Evolutionary conservation across 1,140 invertebrate species (phyloP).

Genomic region (Lepidotrigona ventralis): DNA sequence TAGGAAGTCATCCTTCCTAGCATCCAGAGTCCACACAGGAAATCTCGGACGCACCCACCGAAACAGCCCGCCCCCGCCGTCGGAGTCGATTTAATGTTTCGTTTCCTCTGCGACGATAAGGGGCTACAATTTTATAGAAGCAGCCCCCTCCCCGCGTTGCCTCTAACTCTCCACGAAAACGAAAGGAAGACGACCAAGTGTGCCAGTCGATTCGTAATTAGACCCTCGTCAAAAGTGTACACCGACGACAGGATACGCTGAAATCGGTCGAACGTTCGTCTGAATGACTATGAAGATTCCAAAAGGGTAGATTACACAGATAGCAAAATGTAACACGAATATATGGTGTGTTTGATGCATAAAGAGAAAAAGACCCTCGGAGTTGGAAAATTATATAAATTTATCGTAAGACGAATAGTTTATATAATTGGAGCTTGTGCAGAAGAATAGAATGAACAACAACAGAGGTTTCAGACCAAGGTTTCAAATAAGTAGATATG

Average conservation of each 20-base stretch:
- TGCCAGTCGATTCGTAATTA: conserved; percentile 45
- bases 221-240: conserved; percentile 14
- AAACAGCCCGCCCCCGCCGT: conserved; percentile 73
- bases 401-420: no score
- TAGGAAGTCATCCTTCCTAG: conserved; percentile 74
- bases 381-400: neutral
- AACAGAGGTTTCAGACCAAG: no score
- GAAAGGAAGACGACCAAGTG: conserved; percentile 23
- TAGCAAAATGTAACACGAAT: neutral
- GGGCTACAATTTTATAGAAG: conserved; percentile 74
- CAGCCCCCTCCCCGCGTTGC: conserved; percentile 46
- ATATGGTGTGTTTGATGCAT: neutral
- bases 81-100: conserved; percentile 77
- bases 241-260: neutral
- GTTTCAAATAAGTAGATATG: no score
- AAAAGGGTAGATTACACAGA: neutral
- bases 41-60: conserved; percentile 79
- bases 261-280: neutral
- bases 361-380: neutral
- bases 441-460: no score
- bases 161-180: conserved; percentile 29
- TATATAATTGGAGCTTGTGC: no score
- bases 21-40: conserved; percentile 75
- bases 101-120: conserved; percentile 76
- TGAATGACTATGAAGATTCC: neutral